A percentile compares a stretch with the other conserved stretches of the same genome.
These are phyloP conservation scores for Mesochorus sp. DNA, from an alignment of 2,888 invertebrate genomes.

Conservation along the genomic window DNA sequence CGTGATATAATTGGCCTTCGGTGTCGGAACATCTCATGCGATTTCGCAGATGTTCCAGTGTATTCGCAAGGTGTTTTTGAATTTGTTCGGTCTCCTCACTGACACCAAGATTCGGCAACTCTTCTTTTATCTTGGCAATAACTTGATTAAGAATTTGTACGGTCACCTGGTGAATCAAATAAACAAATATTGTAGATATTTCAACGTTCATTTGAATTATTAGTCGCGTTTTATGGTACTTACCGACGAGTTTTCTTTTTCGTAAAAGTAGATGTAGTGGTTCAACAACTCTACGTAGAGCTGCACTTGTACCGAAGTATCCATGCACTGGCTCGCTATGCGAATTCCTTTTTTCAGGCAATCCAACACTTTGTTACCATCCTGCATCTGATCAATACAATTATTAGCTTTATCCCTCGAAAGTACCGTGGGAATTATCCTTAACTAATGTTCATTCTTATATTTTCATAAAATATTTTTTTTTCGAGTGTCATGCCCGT, in stretches of 20 bases:
- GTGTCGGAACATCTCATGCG: slow-evolving; percentile 87
- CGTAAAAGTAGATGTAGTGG: slow-evolving; percentile 95
- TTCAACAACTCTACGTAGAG: slow-evolving; percentile 97
- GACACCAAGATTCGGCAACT: slow-evolving; percentile 95
- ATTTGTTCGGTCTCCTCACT: slow-evolving; percentile 99
- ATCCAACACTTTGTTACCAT: slow-evolving; percentile 95
- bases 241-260: slow-evolving; percentile 91
- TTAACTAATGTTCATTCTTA: too few species aligned
- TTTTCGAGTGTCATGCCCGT: too few species aligned
- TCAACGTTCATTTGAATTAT: neutral
- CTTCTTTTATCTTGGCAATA: slow-evolving; percentile 95
- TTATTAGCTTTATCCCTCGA: too few species aligned
- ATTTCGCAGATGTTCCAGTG: slow-evolving; percentile 90
- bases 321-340: slow-evolving; percentile 99
- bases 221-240: too few species aligned
- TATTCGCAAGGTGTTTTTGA: slow-evolving; percentile 96
- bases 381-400: slow-evolving; percentile 87
- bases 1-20: slow-evolving; percentile 86
- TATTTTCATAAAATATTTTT: too few species aligned
- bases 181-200: slow-evolving; percentile 25
- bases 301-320: slow-evolving; percentile 97
- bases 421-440: too few species aligned
- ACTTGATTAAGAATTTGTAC: slow-evolving; percentile 88
- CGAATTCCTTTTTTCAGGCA: slow-evolving; percentile 97
- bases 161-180: too few species aligned